Percentiles rank a stretch among this genome's conserved stretches.
phyloP scores from a whole-genome alignment of 1,140 invertebrate species.

The Paralvinella palmiformis region DNA sequence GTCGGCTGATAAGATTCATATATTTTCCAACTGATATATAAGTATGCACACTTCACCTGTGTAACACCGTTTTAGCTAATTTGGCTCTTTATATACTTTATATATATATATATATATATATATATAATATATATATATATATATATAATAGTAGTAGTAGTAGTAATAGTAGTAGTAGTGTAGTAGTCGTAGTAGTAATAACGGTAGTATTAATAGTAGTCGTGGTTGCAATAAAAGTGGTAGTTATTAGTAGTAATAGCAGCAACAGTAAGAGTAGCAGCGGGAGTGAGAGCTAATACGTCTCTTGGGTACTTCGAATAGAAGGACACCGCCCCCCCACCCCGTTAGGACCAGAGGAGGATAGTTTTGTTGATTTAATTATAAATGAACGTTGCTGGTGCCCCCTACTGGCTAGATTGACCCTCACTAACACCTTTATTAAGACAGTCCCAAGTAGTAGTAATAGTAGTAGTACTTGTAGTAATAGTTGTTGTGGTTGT shows the following conservation, averaged over 20 bases:
- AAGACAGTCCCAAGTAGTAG: no score
- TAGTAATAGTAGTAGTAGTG: neutral
- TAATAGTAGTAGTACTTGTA: neutral
- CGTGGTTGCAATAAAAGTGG: neutral
- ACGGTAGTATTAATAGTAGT: neutral
- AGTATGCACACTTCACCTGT: neutral
- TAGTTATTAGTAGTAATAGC: neutral
- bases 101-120: neutral
- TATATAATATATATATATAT: slow-evolving; percentile 4
- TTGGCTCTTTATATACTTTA: neutral
- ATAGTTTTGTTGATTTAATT: no score
- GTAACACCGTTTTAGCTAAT: neutral
- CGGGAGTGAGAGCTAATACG: no score
- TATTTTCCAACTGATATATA: neutral
- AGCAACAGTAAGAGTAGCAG: neutral
- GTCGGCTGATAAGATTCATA: neutral
- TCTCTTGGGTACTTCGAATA: no score
- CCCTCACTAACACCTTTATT: no score
- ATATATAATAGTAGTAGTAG: neutral
- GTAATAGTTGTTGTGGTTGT: neutral
- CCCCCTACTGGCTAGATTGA: no score
- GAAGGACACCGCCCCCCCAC: no score
- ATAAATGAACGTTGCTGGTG: no score
- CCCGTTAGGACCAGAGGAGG: no score
- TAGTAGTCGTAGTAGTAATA: neutral